Evolutionary conservation across 1,140 invertebrate genomes (phyloP).

Genomic region (Megathymus violae): DNA sequence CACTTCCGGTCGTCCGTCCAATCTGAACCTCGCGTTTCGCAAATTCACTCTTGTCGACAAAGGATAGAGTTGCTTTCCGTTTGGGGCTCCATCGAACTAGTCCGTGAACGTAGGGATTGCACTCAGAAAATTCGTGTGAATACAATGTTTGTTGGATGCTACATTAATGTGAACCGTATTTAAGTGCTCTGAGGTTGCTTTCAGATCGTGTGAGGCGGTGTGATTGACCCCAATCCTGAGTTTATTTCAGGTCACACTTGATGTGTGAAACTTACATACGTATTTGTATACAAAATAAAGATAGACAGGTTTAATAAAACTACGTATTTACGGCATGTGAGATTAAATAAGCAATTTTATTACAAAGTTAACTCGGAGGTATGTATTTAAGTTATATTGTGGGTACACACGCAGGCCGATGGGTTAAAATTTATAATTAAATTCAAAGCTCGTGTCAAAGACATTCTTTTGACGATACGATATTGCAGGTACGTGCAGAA

Average conservation of each 20-base stretch:
- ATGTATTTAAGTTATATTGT: too few species aligned
- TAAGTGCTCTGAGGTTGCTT: background rate
- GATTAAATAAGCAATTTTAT: background rate
- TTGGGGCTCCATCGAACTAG: background rate
- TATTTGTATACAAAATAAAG: conserved; percentile 11
- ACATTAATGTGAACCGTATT: background rate
- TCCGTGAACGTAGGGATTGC: conserved; percentile 23
- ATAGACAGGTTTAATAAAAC: background rate
- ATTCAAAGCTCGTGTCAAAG: too few species aligned
- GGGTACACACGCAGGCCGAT: too few species aligned
- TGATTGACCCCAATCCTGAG: conserved; percentile 34
- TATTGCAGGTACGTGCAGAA: too few species aligned
- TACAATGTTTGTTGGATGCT: conserved; percentile 17
- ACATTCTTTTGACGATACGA: too few species aligned
- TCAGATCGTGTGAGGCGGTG: conserved; percentile 2
- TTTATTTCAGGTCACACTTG: conserved; percentile 35
- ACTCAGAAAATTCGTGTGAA: conserved; percentile 22
- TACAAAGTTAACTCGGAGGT: too few species aligned
- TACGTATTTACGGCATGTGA: background rate
- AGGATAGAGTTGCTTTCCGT: background rate
- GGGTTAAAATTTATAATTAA: too few species aligned
- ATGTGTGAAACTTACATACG: conserved; percentile 19
- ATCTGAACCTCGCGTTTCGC: background rate
- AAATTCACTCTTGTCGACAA: conserved; percentile 23
- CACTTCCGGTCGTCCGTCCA: conserved; percentile 50